Evolutionary conservation across 2,797 vertebrate species (phyloP), one percentile per base, ranked within the genome.

Genomic region (Sebastiscus albofasciatus): DNA sequence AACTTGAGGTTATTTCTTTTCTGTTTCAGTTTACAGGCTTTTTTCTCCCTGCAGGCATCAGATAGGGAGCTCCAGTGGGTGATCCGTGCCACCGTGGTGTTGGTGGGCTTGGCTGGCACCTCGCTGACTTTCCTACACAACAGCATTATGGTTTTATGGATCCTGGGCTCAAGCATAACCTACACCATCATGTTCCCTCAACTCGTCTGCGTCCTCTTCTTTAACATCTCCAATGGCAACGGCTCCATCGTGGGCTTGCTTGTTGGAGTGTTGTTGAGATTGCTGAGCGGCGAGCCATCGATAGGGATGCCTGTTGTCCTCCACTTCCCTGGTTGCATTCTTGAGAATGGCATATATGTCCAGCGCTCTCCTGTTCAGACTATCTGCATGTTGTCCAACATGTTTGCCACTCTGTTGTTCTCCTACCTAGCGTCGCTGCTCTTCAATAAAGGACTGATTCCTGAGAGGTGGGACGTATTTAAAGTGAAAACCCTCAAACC

Each of bases 111-210:
- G 0, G 77, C 78, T 3, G 95, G 94, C 46, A 92, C 94, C 0
- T 52, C 72, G 1, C 79, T 97, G 74, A 94, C 95, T 60, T 93
- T 94, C 75, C n/a, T 93, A 31, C 70, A 81, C 68, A 77, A 93
- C 91, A 79, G 70, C 92, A 72, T 96, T 89, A 4, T 94, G 75
- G 69, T 94, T 49, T 93, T 96, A 60, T 96, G 95, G 96, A 93
- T 96, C 74, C 88, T 96, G 70, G 93, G 94, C 0, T 90, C 94
- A 16, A 93, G 96, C 65, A 87, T 96, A 72, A 90, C 94, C 14
- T 96, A 96, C 0, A 83, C 90, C 2, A 69, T 96, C 56, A 92
- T 96, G 54, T 95, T 96, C 33, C 95, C 96, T 55, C 96, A 96
- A 72, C 91, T 96, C 0, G 77, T 95, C 67, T 97, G 96, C 0